Conservation (phyloP, 2,888 invertebrate species). For the Stenichneumon culpator region DNA sequence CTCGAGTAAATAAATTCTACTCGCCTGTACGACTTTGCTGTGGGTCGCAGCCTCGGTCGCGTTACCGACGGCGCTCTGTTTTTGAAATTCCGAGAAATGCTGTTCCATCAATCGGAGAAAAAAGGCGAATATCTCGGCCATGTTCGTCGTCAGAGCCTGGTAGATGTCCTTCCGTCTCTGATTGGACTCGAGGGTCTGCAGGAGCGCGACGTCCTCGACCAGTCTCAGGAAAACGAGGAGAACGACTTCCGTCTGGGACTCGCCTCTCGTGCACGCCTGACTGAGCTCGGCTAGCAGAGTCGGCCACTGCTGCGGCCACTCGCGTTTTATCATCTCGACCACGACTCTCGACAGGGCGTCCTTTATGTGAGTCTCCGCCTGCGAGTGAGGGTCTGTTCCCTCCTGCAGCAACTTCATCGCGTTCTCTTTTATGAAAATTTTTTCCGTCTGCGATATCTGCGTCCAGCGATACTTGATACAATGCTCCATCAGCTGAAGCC, state of each 20-base stretch:
- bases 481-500: slow-evolving; percentile 96
- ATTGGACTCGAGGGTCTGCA: slow-evolving; percentile 95
- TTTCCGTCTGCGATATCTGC: slow-evolving; percentile 94
- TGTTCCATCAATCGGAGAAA: slow-evolving; percentile 93
- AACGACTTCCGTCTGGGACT: slow-evolving; percentile 96
- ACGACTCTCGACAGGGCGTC: slow-evolving; percentile 95
- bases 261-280: slow-evolving; percentile 93
- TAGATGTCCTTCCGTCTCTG: slow-evolving; percentile 96
- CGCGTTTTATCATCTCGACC: slow-evolving; percentile 98
- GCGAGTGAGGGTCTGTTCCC: slow-evolving; percentile 90
- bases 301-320: slow-evolving; percentile 99
- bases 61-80: slow-evolving; percentile 88
- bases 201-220: slow-evolving; percentile 96
- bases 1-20: neutral
- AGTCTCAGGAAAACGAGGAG: slow-evolving; percentile 95
- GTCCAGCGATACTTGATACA: slow-evolving; percentile 97
- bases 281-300: slow-evolving; percentile 93
- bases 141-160: slow-evolving; percentile 94
- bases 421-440: slow-evolving; percentile 96
- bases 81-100: slow-evolving; percentile 92
- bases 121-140: slow-evolving; percentile 95
- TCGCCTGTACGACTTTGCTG: slow-evolving; percentile 91
- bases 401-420: slow-evolving; percentile 93
- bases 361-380: slow-evolving; percentile 91
- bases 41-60: slow-evolving; percentile 90